Evolutionary conservation across 2,888 invertebrate genomes (phyloP).

Genomic region (Harpagoxenus sublaevis): DNA sequence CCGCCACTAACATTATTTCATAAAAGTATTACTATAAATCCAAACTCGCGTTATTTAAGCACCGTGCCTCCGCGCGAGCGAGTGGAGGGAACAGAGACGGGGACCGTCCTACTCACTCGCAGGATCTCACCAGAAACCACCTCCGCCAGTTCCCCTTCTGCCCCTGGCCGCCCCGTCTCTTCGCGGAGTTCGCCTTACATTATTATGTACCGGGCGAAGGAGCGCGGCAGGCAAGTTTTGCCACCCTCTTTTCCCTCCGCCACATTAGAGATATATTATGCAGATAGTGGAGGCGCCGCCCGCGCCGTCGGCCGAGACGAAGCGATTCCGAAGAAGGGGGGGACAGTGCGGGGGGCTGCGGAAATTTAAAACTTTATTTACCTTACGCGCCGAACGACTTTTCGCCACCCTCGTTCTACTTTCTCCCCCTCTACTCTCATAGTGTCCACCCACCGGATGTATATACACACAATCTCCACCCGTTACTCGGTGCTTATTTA

Average conservation of each 20-base stretch:
- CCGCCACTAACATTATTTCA: constrained; percentile 86
- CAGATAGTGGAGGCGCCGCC: constrained; percentile 57
- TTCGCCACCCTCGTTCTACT: constrained; percentile 44
- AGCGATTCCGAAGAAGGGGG: constrained; percentile 23
- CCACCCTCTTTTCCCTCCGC: constrained; percentile 79
- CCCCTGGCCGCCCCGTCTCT: constrained; percentile 37
- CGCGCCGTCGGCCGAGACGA: constrained; percentile 38
- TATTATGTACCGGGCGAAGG: constrained; percentile 69
- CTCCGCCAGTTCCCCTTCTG: constrained; percentile 23
- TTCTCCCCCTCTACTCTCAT: constrained; percentile 33
- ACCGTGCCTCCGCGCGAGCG: constrained; percentile 73
- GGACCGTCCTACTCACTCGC: constrained; percentile 37
- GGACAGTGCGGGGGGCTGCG: constrained; percentile 73
- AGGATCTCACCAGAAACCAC: constrained; percentile 38
- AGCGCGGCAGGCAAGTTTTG: constrained; percentile 78
- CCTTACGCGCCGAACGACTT: constrained; percentile 79
- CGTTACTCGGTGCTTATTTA: constrained; percentile 46
- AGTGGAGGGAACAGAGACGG: neutral
- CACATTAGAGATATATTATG: constrained; percentile 84
- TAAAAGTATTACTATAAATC: constrained; percentile 86
- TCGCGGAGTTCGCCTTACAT: constrained; percentile 74
- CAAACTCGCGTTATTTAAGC: constrained; percentile 86
- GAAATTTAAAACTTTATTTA: constrained; percentile 85
- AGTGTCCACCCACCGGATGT: constrained; percentile 61
- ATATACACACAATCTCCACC: constrained; percentile 35